A percentile compares a stretch with the other conserved stretches of the same genome.
phyloP scores from a whole-genome alignment of 2,888 invertebrate species.

The Lydus trimaculatus region DNA sequence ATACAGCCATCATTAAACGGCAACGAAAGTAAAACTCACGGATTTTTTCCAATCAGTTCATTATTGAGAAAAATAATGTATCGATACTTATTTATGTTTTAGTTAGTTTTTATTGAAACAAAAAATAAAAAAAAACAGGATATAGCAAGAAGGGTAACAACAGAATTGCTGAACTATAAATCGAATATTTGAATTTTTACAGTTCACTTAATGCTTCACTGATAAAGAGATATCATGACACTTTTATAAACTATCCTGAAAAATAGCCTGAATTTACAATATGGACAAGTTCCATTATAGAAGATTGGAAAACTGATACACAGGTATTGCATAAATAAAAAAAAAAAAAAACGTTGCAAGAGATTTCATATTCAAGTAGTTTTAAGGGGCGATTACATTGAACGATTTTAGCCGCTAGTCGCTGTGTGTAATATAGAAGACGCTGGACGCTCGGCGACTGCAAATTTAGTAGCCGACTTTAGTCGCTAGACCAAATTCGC shows the following conservation, averaged over 20 bases:
- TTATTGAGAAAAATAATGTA: background rate
- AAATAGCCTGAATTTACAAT: background rate
- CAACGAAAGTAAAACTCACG: background rate
- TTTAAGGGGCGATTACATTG: too few species aligned
- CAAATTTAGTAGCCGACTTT: too few species aligned
- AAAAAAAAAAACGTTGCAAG: too few species aligned
- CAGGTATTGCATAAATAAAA: too few species aligned
- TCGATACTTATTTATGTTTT: background rate
- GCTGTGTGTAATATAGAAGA: too few species aligned
- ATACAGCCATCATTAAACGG: background rate
- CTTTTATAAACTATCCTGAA: background rate
- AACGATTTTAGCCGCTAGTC: too few species aligned
- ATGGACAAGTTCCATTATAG: conserved; percentile 3
- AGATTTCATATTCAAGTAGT: too few species aligned
- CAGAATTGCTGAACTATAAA: background rate
- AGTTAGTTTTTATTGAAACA: background rate
- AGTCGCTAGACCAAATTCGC: too few species aligned
- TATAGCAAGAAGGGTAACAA: background rate
- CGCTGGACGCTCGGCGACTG: too few species aligned
- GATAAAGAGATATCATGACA: conserved; percentile 2
- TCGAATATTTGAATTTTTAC: background rate
- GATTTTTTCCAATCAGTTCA: background rate
- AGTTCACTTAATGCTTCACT: background rate
- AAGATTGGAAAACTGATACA: background rate
- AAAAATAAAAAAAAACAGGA: too few species aligned